These are phyloP conservation scores for Galerucella nymphaeae DNA, from an alignment of 2,888 invertebrate species.

Conservation along the genomic window DNA sequence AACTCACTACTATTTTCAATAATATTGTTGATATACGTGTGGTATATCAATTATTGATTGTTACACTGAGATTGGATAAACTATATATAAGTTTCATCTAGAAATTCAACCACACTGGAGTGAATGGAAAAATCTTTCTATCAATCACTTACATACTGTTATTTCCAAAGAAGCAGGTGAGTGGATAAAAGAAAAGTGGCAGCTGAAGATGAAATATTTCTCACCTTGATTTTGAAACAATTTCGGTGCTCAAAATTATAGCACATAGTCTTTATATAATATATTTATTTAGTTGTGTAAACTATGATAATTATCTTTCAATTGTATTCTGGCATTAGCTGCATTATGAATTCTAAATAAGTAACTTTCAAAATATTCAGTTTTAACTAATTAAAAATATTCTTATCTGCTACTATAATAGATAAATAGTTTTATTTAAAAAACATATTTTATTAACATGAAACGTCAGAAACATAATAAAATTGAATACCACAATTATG, in stretches of 20 bases:
- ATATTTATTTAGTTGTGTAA: not conserved
- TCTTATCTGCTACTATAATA: no score
- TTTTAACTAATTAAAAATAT: no score
- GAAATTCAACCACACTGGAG: no score
- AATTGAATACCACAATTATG: no score
- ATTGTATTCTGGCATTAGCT: not conserved
- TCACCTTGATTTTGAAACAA: not conserved
- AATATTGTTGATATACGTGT: not conserved
- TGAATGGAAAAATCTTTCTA: no score
- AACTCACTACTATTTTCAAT: not conserved
- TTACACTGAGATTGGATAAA: no score
- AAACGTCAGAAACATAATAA: no score
- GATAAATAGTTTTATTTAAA: no score
- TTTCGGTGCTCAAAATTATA: not conserved
- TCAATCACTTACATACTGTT: not conserved
- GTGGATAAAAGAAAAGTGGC: not conserved
- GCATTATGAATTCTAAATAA: no score
- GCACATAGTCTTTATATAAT: not conserved
- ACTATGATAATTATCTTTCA: not conserved
- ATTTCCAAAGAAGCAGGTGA: not conserved
- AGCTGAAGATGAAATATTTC: not conserved
- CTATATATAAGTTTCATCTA: no score
- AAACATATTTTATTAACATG: no score
- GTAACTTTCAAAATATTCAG: no score
- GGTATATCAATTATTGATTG: not conserved